phyloP scores from a whole-genome alignment of 2,888 invertebrate species.

The Pegoplata infirma region DNA sequence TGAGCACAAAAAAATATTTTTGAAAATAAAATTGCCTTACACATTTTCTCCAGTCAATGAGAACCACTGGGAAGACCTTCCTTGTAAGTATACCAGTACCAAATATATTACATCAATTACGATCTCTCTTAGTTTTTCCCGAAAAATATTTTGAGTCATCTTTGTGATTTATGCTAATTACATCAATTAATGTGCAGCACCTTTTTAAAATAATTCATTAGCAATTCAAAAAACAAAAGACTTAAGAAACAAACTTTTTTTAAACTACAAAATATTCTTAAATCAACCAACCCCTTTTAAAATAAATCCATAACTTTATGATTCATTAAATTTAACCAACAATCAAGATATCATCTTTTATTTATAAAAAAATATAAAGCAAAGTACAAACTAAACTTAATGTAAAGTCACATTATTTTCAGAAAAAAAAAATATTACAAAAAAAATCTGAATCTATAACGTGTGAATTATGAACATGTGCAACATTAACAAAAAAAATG shows the following conservation, averaged over 20 bases:
- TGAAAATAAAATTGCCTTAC: too few relatives aligned
- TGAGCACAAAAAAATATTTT: too few relatives aligned
- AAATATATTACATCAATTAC: too few relatives aligned
- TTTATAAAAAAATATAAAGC: constrained; percentile 14
- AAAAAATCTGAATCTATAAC: constrained; percentile 56
- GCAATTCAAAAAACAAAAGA: constrained; percentile 28
- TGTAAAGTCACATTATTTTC: not conserved
- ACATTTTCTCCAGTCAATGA: too few relatives aligned
- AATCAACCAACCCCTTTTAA: not conserved
- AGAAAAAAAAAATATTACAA: constrained; percentile 6
- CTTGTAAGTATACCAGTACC: too few relatives aligned
- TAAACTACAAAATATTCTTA: not conserved
- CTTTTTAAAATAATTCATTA: not conserved
- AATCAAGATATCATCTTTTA: not conserved
- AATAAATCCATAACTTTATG: constrained; percentile 7
- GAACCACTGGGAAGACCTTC: too few relatives aligned
- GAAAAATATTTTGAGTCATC: too few relatives aligned
- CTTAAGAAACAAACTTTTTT: constrained; percentile 27
- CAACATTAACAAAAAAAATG: not conserved
- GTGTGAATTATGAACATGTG: constrained; percentile 55
- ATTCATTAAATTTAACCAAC: constrained; percentile 8
- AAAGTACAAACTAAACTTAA: constrained; percentile 19
- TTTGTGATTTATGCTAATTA: not conserved
- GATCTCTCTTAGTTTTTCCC: too few relatives aligned
- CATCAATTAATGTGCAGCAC: not conserved